Percentiles rank a stretch among this genome's conserved stretches.
phyloP scores from a whole-genome alignment of 2,888 invertebrate genomes.

The Acleris sparsana region DNA sequence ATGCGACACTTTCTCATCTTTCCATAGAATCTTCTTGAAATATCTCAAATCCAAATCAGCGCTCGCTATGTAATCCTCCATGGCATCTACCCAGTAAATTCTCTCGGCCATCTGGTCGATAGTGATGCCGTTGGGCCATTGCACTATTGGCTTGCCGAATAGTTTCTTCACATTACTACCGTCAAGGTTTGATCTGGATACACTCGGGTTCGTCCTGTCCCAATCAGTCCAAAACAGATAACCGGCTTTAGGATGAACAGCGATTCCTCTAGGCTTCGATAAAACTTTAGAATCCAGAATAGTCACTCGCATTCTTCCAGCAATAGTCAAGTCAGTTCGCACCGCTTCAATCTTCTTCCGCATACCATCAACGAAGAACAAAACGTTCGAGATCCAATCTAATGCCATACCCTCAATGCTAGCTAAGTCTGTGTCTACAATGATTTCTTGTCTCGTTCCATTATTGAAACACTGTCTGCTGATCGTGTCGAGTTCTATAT shows the following conservation, averaged over 20 bases:
- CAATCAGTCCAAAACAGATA: constrained; percentile 95
- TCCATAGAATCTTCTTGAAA: constrained; percentile 86
- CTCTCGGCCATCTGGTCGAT: constrained; percentile 91
- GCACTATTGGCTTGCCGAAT: constrained; percentile 86
- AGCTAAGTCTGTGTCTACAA: constrained; percentile 89
- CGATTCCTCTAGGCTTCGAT: constrained; percentile 91
- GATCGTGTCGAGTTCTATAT: constrained; percentile 91
- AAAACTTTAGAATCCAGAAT: constrained; percentile 87
- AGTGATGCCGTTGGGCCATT: constrained; percentile 94
- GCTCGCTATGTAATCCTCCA: constrained; percentile 91
- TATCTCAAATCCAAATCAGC: constrained; percentile 88
- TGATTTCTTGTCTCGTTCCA: constrained; percentile 85
- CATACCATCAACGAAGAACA: constrained; percentile 94
- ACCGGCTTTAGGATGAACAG: constrained; percentile 91
- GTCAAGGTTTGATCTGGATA: constrained; percentile 91
- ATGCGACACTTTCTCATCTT: constrained; percentile 88
- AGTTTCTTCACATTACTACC: constrained; percentile 87
- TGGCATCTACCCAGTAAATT: constrained; percentile 95
- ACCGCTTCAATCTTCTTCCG: constrained; percentile 92
- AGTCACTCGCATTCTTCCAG: constrained; percentile 89
- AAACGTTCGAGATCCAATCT: constrained; percentile 93
- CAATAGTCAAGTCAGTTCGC: constrained; percentile 82
- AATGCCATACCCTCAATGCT: constrained; percentile 95
- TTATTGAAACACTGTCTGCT: constrained; percentile 90
- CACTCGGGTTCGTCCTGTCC: constrained; percentile 89